Percentiles rank a stretch among this genome's conserved stretches.
Conservation (phyloP, 2,113 vertebrate genomes). For the mouse (Mus musculus) region DNA sequence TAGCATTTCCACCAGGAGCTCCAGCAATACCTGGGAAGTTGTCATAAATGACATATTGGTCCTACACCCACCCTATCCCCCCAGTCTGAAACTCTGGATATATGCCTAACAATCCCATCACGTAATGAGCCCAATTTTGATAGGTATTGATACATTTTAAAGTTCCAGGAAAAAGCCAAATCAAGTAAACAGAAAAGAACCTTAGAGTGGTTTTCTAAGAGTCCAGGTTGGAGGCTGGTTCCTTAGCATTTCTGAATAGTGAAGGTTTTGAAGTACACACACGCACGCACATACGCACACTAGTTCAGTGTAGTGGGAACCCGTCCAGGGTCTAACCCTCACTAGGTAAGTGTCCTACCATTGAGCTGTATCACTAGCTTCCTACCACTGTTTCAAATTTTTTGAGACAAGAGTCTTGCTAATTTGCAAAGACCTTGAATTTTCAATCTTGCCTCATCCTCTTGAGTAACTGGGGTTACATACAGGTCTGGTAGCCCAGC, state of each 20-base stretch:
- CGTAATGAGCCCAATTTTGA: not conserved
- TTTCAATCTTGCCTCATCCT: not conserved
- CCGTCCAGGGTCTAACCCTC: not conserved
- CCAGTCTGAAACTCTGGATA: not conserved
- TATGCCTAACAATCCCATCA: not conserved
- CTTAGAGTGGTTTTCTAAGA: not conserved
- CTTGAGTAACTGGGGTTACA: not conserved
- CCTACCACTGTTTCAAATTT: not conserved
- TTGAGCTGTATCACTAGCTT: not conserved
- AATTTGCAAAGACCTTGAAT: not conserved
- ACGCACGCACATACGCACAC: not conserved
- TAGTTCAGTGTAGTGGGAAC: not conserved
- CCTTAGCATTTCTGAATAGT: slow-evolving; percentile 11
- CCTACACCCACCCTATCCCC: no score
- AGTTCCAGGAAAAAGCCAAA: not conserved
- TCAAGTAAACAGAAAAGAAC: slow-evolving; percentile 7
- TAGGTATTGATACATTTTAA: slow-evolving; percentile 22
- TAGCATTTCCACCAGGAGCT: not conserved
- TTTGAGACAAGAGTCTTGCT: not conserved
- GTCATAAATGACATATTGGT: not conserved
- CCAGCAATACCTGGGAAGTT: not conserved
- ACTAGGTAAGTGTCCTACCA: not conserved
- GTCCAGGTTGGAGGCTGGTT: not conserved
- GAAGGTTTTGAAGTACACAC: not conserved
- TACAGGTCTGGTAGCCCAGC: not conserved